Evolutionary conservation across 1,140 invertebrate species (phyloP).

Genomic region (Caenorhabditis brenneri): DNA sequence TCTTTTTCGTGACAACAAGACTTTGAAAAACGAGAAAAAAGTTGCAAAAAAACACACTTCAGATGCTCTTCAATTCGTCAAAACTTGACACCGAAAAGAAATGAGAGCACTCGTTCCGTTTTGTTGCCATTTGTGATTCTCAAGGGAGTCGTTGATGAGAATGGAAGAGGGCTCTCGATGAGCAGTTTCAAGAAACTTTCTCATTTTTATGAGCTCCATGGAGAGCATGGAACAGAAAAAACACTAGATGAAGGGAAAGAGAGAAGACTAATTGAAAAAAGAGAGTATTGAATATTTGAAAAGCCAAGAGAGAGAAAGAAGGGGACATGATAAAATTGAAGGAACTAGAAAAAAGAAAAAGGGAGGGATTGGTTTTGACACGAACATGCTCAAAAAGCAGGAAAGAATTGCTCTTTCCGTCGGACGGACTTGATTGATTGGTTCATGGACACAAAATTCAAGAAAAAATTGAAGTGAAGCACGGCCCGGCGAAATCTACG

Average conservation of each 20-base stretch:
- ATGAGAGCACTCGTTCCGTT: slow-evolving; percentile 2
- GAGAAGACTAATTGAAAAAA: background rate
- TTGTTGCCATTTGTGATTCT: slow-evolving; percentile 10
- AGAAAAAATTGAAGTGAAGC: background rate
- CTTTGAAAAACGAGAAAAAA: too few relatives aligned
- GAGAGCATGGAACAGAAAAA: background rate
- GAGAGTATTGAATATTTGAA: background rate
- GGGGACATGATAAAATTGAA: background rate
- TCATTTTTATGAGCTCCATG: slow-evolving; percentile 2
- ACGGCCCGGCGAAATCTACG: background rate
- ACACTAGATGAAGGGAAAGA: background rate
- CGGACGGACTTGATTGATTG: slow-evolving; percentile 15
- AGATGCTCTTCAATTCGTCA: background rate
- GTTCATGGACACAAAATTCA: background rate
- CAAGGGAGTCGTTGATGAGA: slow-evolving; percentile 31
- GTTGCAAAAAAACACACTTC: background rate
- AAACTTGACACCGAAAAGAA: slow-evolving; percentile 13
- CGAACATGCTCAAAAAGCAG: slow-evolving; percentile 8
- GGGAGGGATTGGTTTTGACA: slow-evolving; percentile 32
- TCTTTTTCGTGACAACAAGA: background rate
- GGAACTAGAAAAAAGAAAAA: background rate
- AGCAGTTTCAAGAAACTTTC: background rate
- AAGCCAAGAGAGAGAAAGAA: background rate
- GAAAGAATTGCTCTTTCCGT: background rate
- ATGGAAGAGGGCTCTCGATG: background rate